phyloP scores from a whole-genome alignment of 2,797 vertebrate genomes.

The Onychomys torridus region DNA sequence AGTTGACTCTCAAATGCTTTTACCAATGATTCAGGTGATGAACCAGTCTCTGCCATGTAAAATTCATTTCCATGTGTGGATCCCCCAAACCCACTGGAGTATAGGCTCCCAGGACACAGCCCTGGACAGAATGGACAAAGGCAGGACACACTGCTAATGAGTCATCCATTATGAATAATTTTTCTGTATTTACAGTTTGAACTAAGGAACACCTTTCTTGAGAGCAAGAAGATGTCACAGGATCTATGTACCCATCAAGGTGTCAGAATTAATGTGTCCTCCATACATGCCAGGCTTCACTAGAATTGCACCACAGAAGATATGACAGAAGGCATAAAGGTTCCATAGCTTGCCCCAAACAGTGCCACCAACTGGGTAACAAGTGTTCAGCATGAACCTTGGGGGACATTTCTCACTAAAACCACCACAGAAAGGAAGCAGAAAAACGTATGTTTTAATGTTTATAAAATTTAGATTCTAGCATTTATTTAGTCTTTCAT shows the following conservation, averaged over 20 bases:
- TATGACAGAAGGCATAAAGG: background rate
- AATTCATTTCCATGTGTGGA: background rate
- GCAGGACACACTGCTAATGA: rapidly evolving
- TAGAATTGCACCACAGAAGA: background rate
- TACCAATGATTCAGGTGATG: background rate
- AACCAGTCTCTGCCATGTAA: background rate
- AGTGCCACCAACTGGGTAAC: background rate
- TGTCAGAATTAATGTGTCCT: background rate
- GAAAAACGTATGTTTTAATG: background rate
- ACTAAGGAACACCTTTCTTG: background rate
- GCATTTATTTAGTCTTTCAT: background rate
- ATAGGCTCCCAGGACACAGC: background rate
- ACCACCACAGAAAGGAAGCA: background rate
- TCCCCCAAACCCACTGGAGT: background rate
- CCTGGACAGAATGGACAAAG: background rate
- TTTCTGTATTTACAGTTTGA: background rate
- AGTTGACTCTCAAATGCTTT: background rate
- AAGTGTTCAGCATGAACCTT: background rate
- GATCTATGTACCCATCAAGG: background rate
- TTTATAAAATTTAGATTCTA: background rate
- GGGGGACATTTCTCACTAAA: background rate
- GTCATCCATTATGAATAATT: background rate
- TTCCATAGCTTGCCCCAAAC: background rate
- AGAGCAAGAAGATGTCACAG: background rate
- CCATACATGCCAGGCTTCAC: background rate